Evolutionary conservation across 2,113 vertebrate species (phyloP), one percentile per base, ranked within the genome.

Genomic region (Atherinomorus stipes): DNA sequence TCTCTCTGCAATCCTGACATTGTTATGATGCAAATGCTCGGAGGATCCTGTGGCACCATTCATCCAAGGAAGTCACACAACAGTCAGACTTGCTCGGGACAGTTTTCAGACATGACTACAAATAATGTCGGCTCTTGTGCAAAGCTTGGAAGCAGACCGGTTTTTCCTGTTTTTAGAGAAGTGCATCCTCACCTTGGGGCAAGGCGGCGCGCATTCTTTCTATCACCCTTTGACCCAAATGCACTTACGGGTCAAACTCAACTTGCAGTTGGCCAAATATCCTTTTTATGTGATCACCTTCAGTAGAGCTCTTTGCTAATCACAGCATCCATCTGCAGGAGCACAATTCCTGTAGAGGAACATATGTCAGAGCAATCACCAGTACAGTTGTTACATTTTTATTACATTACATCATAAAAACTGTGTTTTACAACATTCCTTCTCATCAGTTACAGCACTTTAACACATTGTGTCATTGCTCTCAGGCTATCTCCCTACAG

Each of bases 1-100:
- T 67, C 18, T 63, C 63, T 8, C 73, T 71, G 69, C 66, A 71
- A 64, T 86, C 76, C 73, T 78, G 38, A 65, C 15, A 51, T 64
- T 42, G 45, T 38, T 26, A 28, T 79, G 65, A 83, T 71, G 69
- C 50, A 54, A 64, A 31, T 49, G 6, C 8, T 6, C 8, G 9
- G 44, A 79, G 69, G 38, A 64, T 78, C 49, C 34, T 21, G 45
- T 22, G 40, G 26, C 53, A 59, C 31, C 44, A 7, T 66, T 72
- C 64, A 68, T 59, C 64, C 51, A 63, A 38, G 40, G 22, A 21
- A 18, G 15, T 34, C 4, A 9, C 31, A 37, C 53, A 18, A 11
- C 10, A 38, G n/a, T 8, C 7, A 12, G 34, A 34, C 54, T 42
- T n/a, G 31, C 54, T 60, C 44, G 49, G 13, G 67, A 38, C 37